Evolutionary conservation across 2,113 vertebrate genomes (phyloP).

Genomic region (Marcusenius ussheri): DNA sequence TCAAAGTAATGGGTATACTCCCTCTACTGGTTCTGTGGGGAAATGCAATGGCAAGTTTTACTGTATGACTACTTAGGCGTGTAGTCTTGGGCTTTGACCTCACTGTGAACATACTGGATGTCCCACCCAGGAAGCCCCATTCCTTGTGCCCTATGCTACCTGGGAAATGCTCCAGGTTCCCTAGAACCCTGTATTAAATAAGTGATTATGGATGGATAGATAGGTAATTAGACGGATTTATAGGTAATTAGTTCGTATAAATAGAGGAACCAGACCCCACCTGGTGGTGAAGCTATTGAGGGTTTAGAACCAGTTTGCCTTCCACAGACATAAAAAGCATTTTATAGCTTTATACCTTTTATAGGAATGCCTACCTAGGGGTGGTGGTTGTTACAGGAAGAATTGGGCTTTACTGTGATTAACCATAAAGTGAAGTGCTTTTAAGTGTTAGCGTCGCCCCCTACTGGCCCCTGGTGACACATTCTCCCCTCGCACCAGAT

Average conservation of each 20-base stretch:
- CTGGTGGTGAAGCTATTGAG: not conserved
- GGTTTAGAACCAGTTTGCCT: not conserved
- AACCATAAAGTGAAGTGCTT: not conserved
- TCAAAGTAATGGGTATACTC: not conserved
- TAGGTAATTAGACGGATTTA: not conserved
- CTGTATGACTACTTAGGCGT: not conserved
- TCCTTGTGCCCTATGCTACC: not conserved
- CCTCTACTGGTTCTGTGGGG: conserved; percentile 7
- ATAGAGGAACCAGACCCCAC: not conserved
- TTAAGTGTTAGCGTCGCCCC: not conserved
- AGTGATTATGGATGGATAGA: not conserved
- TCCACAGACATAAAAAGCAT: not conserved
- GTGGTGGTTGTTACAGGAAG: not conserved
- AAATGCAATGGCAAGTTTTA: not conserved
- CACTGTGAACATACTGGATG: not conserved
- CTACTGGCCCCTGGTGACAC: not conserved
- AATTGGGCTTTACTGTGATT: not conserved
- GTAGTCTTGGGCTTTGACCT: not conserved
- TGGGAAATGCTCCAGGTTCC: not conserved
- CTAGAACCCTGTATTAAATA: not conserved
- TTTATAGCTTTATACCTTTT: not conserved
- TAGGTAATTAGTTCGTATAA: not conserved
- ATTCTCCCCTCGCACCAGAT: conserved; percentile 60
- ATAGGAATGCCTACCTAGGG: not conserved
- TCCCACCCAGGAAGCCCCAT: not conserved